Conservation (phyloP, 2,888 invertebrate genomes). For the Pyrgus malvae region DNA sequence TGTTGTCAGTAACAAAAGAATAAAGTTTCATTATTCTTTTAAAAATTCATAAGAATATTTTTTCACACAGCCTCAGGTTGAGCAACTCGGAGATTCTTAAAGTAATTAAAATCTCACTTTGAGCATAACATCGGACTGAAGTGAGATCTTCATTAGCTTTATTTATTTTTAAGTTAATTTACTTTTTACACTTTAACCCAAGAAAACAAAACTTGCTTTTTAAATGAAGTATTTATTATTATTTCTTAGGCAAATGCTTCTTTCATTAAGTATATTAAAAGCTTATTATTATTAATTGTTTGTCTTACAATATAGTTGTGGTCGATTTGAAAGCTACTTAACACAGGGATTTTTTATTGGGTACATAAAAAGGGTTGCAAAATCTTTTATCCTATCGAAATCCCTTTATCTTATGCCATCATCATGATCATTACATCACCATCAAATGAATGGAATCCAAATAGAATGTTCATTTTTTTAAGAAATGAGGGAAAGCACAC, state of each 20-base stretch:
- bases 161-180: slow-evolving; percentile 23
- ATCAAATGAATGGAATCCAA: too few relatives aligned
- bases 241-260: background rate
- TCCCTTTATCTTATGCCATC: too few relatives aligned
- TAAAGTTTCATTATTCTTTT: slow-evolving; percentile 9
- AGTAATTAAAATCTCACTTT: slow-evolving; percentile 28
- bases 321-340: too few relatives aligned
- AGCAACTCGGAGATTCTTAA: slow-evolving; percentile 25
- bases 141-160: slow-evolving; percentile 28
- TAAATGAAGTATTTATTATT: background rate
- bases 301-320: too few relatives aligned
- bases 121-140: slow-evolving; percentile 26
- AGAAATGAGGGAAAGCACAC: too few relatives aligned
- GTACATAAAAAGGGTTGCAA: too few relatives aligned
- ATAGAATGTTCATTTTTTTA: too few relatives aligned
- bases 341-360: too few relatives aligned
- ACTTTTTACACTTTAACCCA: slow-evolving; percentile 3
- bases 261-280: too few relatives aligned
- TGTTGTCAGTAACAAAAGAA: slow-evolving; percentile 7
- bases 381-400: too few relatives aligned
- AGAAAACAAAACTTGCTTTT: slow-evolving; percentile 9
- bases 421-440: too few relatives aligned
- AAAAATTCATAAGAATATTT: slow-evolving; percentile 16
- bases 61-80: slow-evolving; percentile 12
- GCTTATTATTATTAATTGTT: too few relatives aligned